A percentile compares a stretch with the other conserved stretches of the same genome.
phyloP scores from a whole-genome alignment of 2,888 invertebrate species.

The Campoletis raptor region DNA sequence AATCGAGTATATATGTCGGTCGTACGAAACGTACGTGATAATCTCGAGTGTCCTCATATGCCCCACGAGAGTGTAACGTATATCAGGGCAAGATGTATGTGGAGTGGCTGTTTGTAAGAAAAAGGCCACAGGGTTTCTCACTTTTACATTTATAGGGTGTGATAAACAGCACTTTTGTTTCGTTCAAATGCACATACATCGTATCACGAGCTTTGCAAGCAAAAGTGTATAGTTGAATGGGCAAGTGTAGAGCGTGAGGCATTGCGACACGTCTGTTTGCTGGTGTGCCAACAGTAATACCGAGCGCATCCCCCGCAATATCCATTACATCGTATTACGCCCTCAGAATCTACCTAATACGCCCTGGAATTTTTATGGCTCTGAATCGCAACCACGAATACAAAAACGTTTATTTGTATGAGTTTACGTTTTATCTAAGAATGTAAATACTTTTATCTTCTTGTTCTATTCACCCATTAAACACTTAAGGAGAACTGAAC shows the following conservation, averaged over 20 bases:
- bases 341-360: constrained; percentile 59
- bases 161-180: constrained; percentile 12
- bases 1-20: constrained; percentile 44
- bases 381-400: constrained; percentile 34
- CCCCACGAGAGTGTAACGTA: neutral
- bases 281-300: constrained; percentile 18
- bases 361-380: constrained; percentile 55
- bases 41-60: constrained; percentile 30
- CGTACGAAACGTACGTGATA: constrained; percentile 56
- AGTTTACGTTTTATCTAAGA: constrained; percentile 4
- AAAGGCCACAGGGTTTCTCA: constrained; percentile 2
- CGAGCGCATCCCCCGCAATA: constrained; percentile 38
- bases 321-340: constrained; percentile 59
- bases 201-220: constrained; percentile 21
- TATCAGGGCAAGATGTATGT: neutral
- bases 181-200: constrained; percentile 5
- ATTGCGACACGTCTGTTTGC: constrained; percentile 36
- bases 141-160: constrained; percentile 3
- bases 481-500: constrained; percentile 42
- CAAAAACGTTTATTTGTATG: constrained; percentile 31
- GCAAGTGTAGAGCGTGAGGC: constrained; percentile 8
- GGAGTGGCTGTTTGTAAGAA: neutral
- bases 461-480: constrained; percentile 40
- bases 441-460: neutral
- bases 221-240: constrained; percentile 11